These are phyloP conservation scores for Chloropsis cyanopogon DNA, from an alignment of 2,113 vertebrate genomes.

Conservation along the genomic window DNA sequence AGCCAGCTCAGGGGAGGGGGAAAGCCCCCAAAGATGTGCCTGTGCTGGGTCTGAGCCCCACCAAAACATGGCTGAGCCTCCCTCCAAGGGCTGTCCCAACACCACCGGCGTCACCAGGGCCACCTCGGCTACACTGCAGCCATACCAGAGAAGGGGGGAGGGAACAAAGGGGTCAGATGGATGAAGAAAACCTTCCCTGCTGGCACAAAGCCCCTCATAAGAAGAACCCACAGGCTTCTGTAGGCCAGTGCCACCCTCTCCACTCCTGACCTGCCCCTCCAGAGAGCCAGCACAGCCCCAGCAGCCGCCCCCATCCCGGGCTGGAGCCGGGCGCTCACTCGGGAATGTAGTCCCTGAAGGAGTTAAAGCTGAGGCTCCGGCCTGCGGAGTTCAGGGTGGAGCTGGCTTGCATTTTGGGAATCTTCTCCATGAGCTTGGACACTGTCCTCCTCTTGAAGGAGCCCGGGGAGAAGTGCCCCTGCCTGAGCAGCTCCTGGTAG, in stretches of 20 bases:
- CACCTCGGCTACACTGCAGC: background rate
- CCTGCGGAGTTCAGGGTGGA: conserved; percentile 42
- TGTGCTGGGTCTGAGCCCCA: background rate
- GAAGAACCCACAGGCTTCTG: background rate
- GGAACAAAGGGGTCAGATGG: background rate
- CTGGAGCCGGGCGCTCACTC: conserved; percentile 36
- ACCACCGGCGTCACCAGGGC: background rate
- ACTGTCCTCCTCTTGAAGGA: conserved; percentile 72
- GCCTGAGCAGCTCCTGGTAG: conserved; percentile 68
- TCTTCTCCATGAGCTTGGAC: conserved; percentile 80
- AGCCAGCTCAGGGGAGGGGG: background rate
- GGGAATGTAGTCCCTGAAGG: conserved; percentile 73
- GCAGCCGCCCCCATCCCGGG: background rate
- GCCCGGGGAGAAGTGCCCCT: conserved; percentile 68
- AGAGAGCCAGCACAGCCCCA: background rate
- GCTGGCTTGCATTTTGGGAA: conserved; percentile 75
- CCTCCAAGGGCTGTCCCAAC: background rate
- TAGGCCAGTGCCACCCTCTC: background rate
- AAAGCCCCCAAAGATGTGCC: rapidly evolving
- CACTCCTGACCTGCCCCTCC: background rate
- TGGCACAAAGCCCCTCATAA: background rate
- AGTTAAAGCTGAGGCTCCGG: conserved; percentile 74
- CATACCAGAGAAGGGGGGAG: background rate
- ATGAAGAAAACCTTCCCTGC: background rate
- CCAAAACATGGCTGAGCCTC: background rate